Conservation (phyloP, 2,888 invertebrate genomes). For the Trichogramma evanescens region DNA sequence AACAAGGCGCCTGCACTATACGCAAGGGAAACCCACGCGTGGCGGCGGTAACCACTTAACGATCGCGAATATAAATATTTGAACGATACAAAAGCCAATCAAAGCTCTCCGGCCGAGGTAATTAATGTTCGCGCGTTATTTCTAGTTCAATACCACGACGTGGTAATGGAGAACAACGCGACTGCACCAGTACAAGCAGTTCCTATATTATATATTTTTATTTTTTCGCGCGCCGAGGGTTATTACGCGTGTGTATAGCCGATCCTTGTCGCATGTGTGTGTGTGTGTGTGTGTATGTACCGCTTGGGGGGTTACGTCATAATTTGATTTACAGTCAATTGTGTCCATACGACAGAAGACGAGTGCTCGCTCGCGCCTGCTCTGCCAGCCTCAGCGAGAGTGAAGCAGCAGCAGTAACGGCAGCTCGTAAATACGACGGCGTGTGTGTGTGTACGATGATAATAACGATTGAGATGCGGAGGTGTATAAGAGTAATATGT, state of each 20-base stretch:
- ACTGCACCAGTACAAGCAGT: neutral
- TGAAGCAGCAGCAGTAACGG: neutral
- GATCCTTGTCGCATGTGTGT: neutral
- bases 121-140: slow-evolving; percentile 7
- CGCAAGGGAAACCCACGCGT: neutral
- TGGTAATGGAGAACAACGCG: neutral
- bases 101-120: neutral
- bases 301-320: slow-evolving; percentile 1
- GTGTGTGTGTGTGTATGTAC: neutral
- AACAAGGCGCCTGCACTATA: neutral
- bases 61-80: neutral
- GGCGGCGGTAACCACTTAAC: neutral
- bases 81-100: slow-evolving; percentile 16
- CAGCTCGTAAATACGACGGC: neutral
- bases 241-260: neutral
- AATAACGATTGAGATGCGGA: slow-evolving; percentile 2
- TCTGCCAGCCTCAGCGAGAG: neutral
- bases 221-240: slow-evolving; percentile 8
- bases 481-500: slow-evolving; percentile 13
- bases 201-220: neutral
- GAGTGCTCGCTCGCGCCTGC: neutral
- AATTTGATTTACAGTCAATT: slow-evolving; percentile 22
- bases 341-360: neutral
- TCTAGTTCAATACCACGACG: slow-evolving; percentile 13
- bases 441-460: neutral